Evolutionary conservation across 2,888 invertebrate genomes (phyloP).

Genomic region (Hanleya hanleyi): DNA sequence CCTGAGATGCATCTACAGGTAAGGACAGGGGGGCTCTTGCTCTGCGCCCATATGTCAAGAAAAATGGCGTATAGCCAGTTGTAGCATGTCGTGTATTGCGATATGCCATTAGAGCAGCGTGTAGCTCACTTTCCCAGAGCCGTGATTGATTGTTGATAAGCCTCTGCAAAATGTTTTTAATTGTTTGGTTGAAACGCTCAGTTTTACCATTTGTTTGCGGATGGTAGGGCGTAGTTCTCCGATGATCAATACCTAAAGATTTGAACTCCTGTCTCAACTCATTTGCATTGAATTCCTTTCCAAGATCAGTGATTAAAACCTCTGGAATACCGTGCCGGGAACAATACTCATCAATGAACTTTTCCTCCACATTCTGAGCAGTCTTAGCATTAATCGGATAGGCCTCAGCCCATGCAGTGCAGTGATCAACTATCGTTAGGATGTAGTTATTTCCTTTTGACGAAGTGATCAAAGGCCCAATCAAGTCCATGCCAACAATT

Average conservation of each 20-base stretch:
- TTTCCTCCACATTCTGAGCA: not conserved
- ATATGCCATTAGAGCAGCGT: not conserved
- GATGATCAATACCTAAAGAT: not conserved
- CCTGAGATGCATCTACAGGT: not conserved
- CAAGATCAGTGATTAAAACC: not conserved
- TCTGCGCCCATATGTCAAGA: conserved; percentile 10
- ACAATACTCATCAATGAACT: conserved; percentile 1
- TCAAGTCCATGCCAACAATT: conserved; percentile 6
- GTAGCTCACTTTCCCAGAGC: conserved; percentile 7
- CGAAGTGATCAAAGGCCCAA: not conserved
- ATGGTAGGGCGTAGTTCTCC: conserved; percentile 2
- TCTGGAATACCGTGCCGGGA: not conserved
- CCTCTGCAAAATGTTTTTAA: not conserved
- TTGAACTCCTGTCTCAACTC: conserved; percentile 2
- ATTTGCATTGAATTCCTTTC: conserved; percentile 4
- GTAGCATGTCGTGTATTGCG: not conserved
- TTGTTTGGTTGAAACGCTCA: not conserved
- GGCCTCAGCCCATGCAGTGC: conserved; percentile 13
- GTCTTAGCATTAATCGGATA: not conserved
- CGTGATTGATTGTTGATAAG: conserved; percentile 1
- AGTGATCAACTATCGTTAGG: conserved; percentile 6
- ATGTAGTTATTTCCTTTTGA: not conserved
- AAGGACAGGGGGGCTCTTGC: not conserved
- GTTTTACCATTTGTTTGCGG: conserved; percentile 9
- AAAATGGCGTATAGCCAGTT: conserved; percentile 5